A percentile compares a stretch with the other conserved stretches of the same genome.
phyloP scores from a whole-genome alignment of 2,888 invertebrate genomes.

The Hartigia nigra region DNA sequence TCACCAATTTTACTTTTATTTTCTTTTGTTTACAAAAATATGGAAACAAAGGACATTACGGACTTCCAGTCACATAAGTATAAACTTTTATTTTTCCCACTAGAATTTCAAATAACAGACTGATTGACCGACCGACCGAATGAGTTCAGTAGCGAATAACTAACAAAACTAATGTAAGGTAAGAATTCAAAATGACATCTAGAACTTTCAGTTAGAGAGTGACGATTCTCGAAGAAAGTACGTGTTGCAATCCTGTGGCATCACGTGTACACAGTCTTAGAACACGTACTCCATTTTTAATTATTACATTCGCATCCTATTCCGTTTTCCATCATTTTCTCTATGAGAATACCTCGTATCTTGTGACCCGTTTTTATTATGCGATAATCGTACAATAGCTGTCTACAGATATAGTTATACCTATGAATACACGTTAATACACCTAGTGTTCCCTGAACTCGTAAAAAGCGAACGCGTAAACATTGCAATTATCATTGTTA shows the following conservation, averaged over 20 bases:
- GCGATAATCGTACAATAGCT: background rate
- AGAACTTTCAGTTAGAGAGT: background rate
- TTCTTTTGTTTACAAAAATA: background rate
- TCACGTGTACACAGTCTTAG: background rate
- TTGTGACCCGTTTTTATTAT: background rate
- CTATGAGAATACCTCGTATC: background rate
- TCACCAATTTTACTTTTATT: background rate
- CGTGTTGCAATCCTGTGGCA: background rate
- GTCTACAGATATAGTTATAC: background rate
- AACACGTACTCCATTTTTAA: background rate
- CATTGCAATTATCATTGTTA: background rate
- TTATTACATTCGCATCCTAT: background rate
- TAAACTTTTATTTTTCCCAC: background rate
- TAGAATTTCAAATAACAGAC: background rate
- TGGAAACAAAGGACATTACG: background rate
- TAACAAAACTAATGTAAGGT: background rate
- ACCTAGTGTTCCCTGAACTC: background rate
- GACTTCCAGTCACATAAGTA: background rate
- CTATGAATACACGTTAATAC: background rate
- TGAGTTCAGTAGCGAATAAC: background rate
- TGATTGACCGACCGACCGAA: background rate
- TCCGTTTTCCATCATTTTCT: background rate
- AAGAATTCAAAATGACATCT: background rate
- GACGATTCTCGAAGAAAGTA: background rate
- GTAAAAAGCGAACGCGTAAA: background rate